A percentile compares a stretch with the other conserved stretches of the same genome.
Evolutionary conservation across 2,888 invertebrate genomes (phyloP).

Genomic region (Trypoxylon attenuatum): DNA sequence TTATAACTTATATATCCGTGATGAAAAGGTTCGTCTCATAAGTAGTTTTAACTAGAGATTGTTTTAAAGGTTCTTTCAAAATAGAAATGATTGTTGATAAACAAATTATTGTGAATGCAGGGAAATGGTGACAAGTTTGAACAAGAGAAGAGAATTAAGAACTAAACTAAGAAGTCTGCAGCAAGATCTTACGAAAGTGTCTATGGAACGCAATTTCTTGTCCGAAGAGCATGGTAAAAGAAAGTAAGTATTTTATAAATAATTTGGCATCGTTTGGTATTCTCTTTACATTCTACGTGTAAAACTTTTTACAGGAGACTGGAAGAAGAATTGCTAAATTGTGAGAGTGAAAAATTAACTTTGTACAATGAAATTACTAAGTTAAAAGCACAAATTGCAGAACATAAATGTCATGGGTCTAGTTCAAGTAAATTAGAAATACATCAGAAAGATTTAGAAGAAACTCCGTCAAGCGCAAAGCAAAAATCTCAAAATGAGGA

Average conservation of each 20-base stretch:
- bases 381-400: background rate
- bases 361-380: constrained; percentile 24
- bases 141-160: constrained; percentile 47
- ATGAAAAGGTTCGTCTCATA: constrained; percentile 40
- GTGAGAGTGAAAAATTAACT: constrained; percentile 24
- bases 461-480: background rate
- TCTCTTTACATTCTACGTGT: background rate
- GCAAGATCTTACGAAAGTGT: constrained; percentile 39
- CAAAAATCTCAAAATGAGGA: background rate
- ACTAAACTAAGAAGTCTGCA: constrained; percentile 34
- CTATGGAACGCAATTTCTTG: constrained; percentile 45
- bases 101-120: constrained; percentile 29
- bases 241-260: constrained; percentile 70
- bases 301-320: constrained; percentile 24
- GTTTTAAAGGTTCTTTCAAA: too few species aligned
- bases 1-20: constrained; percentile 64
- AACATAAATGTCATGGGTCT: background rate
- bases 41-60: background rate
- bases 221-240: constrained; percentile 61
- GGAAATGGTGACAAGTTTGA: constrained; percentile 42
- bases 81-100: background rate
- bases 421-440: background rate
- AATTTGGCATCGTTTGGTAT: background rate
- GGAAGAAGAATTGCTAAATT: constrained; percentile 19
- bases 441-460: background rate